A percentile compares a stretch with the other conserved stretches of the same genome.
Conservation (phyloP, 1,140 invertebrate genomes). For the Lepidostoma basale region DNA sequence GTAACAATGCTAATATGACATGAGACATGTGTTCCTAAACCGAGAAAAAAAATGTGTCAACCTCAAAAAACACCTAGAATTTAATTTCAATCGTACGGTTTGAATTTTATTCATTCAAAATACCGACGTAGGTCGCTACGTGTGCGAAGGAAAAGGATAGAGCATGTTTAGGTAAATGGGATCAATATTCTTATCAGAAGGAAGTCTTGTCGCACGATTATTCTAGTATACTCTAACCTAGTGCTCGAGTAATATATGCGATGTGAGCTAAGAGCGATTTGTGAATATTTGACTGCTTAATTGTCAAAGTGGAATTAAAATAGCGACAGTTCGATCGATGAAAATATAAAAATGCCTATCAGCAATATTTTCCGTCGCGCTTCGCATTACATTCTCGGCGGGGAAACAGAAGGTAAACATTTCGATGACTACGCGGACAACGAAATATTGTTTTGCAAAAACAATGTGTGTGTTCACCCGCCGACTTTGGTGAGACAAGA, state of each 20-base stretch:
- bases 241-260: constrained; percentile 6
- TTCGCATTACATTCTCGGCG: constrained; percentile 77
- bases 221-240: constrained; percentile 4
- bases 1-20: too few relatives aligned
- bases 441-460: constrained; percentile 86
- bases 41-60: too few relatives aligned
- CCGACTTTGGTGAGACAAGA: constrained; percentile 79
- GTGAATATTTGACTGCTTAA: neutral
- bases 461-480: constrained; percentile 96
- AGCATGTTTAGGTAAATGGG: constrained; percentile 23
- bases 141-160: constrained; percentile 26
- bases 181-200: constrained; percentile 39
- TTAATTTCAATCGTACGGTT: too few relatives aligned
- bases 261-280: constrained; percentile 29
- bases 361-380: constrained; percentile 76
- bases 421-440: constrained; percentile 75
- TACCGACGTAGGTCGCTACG: constrained; percentile 1
- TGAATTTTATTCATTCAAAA: constrained; percentile 19
- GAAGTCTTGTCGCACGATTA: constrained; percentile 21
- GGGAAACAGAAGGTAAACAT: constrained; percentile 65
- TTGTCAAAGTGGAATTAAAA: neutral
- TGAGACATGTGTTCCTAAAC: too few relatives aligned
- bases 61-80: too few relatives aligned
- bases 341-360: constrained; percentile 68
- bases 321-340: neutral